Conservation (phyloP, 2,113 vertebrate genomes). For the Zosterops hypoxanthus region DNA sequence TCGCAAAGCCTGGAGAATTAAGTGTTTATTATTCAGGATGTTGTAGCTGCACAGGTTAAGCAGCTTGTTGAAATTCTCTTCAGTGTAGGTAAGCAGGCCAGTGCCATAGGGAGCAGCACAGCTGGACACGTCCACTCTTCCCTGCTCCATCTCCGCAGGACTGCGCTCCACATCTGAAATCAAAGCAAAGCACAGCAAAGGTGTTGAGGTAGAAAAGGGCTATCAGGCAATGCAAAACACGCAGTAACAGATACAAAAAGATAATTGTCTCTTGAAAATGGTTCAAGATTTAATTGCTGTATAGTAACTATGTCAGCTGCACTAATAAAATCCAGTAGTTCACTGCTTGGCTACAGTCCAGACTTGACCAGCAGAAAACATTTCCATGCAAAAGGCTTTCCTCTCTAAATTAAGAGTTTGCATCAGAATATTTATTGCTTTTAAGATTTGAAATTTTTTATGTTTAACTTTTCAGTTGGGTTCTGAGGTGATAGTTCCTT, state of each 20-base stretch:
- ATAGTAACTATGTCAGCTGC: not conserved
- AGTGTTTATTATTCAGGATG: constrained; percentile 75
- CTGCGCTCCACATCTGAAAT: constrained; percentile 72
- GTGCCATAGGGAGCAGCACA: constrained; percentile 72
- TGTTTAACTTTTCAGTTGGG: not conserved
- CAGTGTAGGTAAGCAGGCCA: constrained; percentile 71
- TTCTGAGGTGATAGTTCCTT: not conserved
- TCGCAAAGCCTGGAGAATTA: constrained; percentile 68
- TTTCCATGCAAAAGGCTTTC: not conserved
- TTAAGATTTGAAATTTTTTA: not conserved
- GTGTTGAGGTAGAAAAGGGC: not conserved
- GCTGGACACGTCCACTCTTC: constrained; percentile 70
- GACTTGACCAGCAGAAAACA: not conserved
- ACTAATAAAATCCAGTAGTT: not conserved
- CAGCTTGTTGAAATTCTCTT: constrained; percentile 73
- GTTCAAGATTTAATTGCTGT: not conserved
- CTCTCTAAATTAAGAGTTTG: not conserved
- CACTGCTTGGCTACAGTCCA: accelerated
- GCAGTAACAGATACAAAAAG: not conserved
- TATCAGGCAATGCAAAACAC: not conserved
- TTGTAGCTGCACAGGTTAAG: constrained; percentile 78
- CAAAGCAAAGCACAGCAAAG: not conserved
- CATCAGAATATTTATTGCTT: not conserved
- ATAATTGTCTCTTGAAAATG: not conserved
- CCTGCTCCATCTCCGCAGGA: constrained; percentile 60